Conservation (phyloP, 1,140 invertebrate species). For the Leptopilina boulardi region DNA sequence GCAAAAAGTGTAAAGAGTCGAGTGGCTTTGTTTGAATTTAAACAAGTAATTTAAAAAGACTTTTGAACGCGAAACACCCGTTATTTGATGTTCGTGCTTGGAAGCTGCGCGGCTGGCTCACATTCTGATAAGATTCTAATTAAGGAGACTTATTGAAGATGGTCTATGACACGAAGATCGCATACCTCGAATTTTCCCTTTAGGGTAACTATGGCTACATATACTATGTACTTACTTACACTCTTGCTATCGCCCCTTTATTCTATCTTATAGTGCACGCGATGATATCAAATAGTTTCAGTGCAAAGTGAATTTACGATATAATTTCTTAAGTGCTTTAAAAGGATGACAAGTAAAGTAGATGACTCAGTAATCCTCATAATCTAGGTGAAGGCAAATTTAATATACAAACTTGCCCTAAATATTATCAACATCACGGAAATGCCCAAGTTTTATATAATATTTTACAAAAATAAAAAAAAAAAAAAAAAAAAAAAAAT, state of each 20-base stretch:
- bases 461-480: too few species aligned
- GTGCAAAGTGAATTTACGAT: constrained; percentile 23
- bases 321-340: constrained; percentile 29
- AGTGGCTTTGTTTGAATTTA: not conserved
- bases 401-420: not conserved
- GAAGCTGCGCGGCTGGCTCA: constrained; percentile 44
- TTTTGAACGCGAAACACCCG: not conserved
- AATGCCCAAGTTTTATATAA: not conserved
- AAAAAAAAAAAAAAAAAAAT: too few species aligned
- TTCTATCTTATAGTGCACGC: constrained; percentile 25
- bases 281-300: constrained; percentile 19
- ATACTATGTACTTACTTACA: not conserved
- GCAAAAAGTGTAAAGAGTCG: too few species aligned
- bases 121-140: constrained; percentile 64
- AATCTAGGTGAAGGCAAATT: not conserved
- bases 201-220: constrained; percentile 12
- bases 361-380: constrained; percentile 1
- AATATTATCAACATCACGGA: not conserved
- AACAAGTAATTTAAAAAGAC: constrained; percentile 28
- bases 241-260: constrained; percentile 9
- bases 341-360: constrained; percentile 15
- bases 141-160: constrained; percentile 59
- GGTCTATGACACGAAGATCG: constrained; percentile 15
- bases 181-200: constrained; percentile 28
- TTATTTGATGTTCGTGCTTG: constrained; percentile 18